Conservation (phyloP, 1,140 invertebrate genomes). For the Sogatella furcifera region DNA sequence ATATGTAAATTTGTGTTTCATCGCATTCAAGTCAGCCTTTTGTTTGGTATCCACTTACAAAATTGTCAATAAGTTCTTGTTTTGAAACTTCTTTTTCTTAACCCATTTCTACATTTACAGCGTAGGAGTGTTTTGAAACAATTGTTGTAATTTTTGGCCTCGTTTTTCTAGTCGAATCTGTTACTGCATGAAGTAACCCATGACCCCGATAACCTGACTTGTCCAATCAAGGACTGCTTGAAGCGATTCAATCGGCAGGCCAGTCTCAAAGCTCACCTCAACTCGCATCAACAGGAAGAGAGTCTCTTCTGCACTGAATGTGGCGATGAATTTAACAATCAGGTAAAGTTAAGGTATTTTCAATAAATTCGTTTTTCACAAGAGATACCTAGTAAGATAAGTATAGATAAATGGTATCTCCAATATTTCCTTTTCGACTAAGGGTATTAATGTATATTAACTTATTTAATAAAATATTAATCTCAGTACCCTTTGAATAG, state of each 20-base stretch:
- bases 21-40: slow-evolving; percentile 9
- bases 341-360: slow-evolving; percentile 36
- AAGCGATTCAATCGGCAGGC: slow-evolving; percentile 52
- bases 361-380: no score
- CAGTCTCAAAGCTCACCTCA: slow-evolving; percentile 57
- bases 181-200: slow-evolving; percentile 50
- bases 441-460: no score
- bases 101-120: no score
- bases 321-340: slow-evolving; percentile 52
- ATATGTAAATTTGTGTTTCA: slow-evolving; percentile 11
- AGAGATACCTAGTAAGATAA: no score
- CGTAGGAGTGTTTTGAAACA: neutral
- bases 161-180: slow-evolving; percentile 38
- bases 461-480: no score
- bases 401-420: no score
- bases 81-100: no score
- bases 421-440: no score
- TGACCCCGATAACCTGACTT: slow-evolving; percentile 40
- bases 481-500: no score
- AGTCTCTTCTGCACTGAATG: slow-evolving; percentile 55
- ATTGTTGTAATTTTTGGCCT: neutral
- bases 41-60: no score
- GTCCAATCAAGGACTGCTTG: slow-evolving; percentile 45
- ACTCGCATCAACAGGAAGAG: slow-evolving; percentile 57
- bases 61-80: no score